Base-by-base conservation (phyloP, 2,888 invertebrate genomes). In the Melipona beecheii region DNA sequence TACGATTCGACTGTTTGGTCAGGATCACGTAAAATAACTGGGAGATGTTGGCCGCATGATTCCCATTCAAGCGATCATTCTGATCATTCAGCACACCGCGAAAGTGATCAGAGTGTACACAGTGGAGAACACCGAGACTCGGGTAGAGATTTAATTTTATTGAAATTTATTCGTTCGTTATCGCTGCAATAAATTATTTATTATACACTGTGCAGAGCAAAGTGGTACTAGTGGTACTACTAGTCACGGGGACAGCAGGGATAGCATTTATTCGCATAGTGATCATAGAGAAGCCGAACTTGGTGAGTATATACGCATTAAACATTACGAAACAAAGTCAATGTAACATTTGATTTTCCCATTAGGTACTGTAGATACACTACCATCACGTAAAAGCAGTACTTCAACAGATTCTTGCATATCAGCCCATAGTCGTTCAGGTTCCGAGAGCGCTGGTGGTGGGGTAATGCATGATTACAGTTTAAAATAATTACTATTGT, bases 371-470 rank as follows among this genome's bases (percentile, higher is more conserved):
- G 81, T 90, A 36, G 94, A 94, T 75, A 84, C 91, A 56, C 90
- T 95, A 82, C 95, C 95, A 21, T 96, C 96, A 43, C 95, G 96
- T 43, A 96, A 96, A 92, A 96, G 95, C 91, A 96, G 96, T 87
- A 96, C 96, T 64, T 96, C 96, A 0, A 96, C 96, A 9, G 96
- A 96, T 83, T 96, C 96, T 56, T 96, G 96, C 91, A 93, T 96
- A 56, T 96, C 96, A 6, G 95, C 95, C 56, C 96, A 96, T 87
- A 96, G 96, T 87, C 94, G 96, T 81, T 96, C 96, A 3, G 95
- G 95, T 31, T 95, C 95, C 62, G 95, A 95, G 75, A 94, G 95
- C 87, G 95, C 95, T 70, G 94, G 94, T 69, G 94, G 94, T 70
- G 94, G 93, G 90, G 94, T 94, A 91, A 88, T 90, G 76, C 60